These are phyloP conservation scores for Pangasianodon gigas DNA, from an alignment of 2,113 vertebrate species.

Conservation along the genomic window DNA sequence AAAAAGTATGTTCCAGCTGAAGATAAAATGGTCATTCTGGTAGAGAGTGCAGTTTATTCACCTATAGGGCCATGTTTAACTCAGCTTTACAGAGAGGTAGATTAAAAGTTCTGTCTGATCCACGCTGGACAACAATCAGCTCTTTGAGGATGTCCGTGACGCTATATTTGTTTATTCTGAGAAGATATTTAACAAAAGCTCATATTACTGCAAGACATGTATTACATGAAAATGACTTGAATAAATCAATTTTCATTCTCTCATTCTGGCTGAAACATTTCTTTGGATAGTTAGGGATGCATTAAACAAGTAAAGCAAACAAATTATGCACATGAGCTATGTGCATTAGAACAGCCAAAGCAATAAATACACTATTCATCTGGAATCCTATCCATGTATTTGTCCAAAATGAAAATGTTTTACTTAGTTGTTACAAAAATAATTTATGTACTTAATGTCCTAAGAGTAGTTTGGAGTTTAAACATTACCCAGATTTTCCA, in stretches of 20 bases:
- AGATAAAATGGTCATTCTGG: slow-evolving; percentile 1
- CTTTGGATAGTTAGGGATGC: neutral
- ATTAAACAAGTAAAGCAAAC: neutral
- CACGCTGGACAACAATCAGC: neutral
- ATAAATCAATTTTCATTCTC: slow-evolving; percentile 64
- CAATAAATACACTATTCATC: neutral
- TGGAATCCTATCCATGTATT: neutral
- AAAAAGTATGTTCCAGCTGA: slow-evolving; percentile 19
- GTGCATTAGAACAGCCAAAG: neutral
- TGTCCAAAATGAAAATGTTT: neutral
- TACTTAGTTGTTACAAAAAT: neutral
- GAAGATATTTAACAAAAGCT: slow-evolving; percentile 64
- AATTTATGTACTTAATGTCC: neutral
- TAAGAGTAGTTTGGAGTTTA: neutral
- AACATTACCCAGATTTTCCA: slow-evolving; percentile 6
- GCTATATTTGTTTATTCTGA: slow-evolving; percentile 53
- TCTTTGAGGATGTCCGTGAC: neutral
- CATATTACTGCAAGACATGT: slow-evolving; percentile 56
- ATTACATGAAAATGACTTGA: slow-evolving; percentile 63
- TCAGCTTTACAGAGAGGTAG: slow-evolving; percentile 14
- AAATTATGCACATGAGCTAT: neutral
- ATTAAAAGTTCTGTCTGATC: neutral
- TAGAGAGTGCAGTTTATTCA: slow-evolving; percentile 24
- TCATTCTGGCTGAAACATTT: slow-evolving; percentile 17
- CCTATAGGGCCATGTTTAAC: slow-evolving; percentile 4